Conservation (phyloP, 1,140 invertebrate species). For the Aethina tumida region DNA sequence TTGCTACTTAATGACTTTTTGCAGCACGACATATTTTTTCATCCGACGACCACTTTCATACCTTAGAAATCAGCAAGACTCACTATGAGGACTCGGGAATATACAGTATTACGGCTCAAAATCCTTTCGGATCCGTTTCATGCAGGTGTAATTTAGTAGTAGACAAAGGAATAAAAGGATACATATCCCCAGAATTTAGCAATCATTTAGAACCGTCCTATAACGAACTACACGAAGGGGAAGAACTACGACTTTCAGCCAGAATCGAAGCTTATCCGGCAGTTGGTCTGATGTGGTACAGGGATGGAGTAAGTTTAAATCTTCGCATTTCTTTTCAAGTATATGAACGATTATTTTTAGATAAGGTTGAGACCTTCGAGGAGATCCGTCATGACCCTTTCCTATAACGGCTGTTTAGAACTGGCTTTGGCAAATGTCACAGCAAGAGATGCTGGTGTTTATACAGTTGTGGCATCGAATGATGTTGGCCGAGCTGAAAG, state of each 20-base stretch:
- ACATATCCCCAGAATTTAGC: constrained; percentile 67
- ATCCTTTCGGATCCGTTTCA: constrained; percentile 71
- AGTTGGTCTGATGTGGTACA: constrained; percentile 70
- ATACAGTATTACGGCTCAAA: constrained; percentile 72
- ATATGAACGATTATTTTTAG: constrained; percentile 13
- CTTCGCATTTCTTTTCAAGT: neutral
- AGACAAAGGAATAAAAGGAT: constrained; percentile 73
- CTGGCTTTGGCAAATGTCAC: constrained; percentile 57
- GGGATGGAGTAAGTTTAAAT: constrained; percentile 42
- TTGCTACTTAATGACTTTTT: constrained; percentile 4
- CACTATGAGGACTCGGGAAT: constrained; percentile 68
- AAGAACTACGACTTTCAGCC: constrained; percentile 56
- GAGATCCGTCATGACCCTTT: constrained; percentile 60
- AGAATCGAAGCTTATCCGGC: constrained; percentile 72
- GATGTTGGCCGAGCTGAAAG: constrained; percentile 71
- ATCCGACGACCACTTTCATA: constrained; percentile 64
- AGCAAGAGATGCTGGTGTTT: constrained; percentile 69
- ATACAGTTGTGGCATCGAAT: constrained; percentile 78
- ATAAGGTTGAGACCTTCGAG: constrained; percentile 63
- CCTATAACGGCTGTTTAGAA: constrained; percentile 68
- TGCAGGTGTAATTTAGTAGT: constrained; percentile 73
- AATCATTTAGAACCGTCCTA: constrained; percentile 53
- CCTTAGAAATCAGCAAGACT: constrained; percentile 72
- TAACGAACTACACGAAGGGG: constrained; percentile 45
- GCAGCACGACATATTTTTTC: constrained; percentile 49